Percentiles rank a stretch among this genome's conserved stretches.
These are phyloP conservation scores for Etheostoma spectabile DNA, from an alignment of 2,113 vertebrate species.

Conservation along the genomic window DNA sequence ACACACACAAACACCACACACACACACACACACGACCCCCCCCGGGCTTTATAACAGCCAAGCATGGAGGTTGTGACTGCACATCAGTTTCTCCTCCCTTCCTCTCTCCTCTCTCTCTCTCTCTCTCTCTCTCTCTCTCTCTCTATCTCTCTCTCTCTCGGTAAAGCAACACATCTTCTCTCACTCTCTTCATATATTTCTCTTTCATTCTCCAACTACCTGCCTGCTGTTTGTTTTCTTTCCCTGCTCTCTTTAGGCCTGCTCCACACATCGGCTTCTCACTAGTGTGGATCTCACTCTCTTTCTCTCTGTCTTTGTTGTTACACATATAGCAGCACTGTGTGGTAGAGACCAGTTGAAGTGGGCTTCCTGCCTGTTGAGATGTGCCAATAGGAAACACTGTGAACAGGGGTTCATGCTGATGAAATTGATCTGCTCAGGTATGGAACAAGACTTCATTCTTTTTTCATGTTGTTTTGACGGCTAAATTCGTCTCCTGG, in stretches of 20 bases:
- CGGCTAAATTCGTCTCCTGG: conserved; percentile 1
- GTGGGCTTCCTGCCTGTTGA: conserved; percentile 85
- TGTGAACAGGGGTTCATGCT: conserved; percentile 88
- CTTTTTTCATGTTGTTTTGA: neutral
- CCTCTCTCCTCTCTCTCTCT: neutral
- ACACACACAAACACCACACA: conserved; percentile 49
- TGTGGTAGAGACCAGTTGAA: conserved; percentile 79
- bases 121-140: conserved; percentile 7
- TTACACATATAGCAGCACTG: conserved; percentile 71
- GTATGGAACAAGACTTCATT: conserved; percentile 76
- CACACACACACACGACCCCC: conserved; percentile 39
- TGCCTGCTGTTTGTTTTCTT: conserved; percentile 43
- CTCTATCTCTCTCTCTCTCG: conserved; percentile 4
- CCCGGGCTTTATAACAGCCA: conserved; percentile 70
- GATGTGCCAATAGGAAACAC: conserved; percentile 85
- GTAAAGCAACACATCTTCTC: conserved; percentile 39
- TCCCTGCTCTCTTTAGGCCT: neutral
- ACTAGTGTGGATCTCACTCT: conserved; percentile 16
- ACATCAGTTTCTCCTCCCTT: conserved; percentile 54
- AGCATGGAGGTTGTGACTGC: conserved; percentile 61
- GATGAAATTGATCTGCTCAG: conserved; percentile 91
- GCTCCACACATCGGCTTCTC: conserved; percentile 6
- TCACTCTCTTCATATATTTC: conserved; percentile 41
- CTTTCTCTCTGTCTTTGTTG: conserved; percentile 21
- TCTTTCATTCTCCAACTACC: conserved; percentile 32